A percentile compares a stretch with the other conserved stretches of the same genome.
Evolutionary conservation across 2,113 vertebrate genomes (phyloP).

Genomic region (Crotalus viridis): DNA sequence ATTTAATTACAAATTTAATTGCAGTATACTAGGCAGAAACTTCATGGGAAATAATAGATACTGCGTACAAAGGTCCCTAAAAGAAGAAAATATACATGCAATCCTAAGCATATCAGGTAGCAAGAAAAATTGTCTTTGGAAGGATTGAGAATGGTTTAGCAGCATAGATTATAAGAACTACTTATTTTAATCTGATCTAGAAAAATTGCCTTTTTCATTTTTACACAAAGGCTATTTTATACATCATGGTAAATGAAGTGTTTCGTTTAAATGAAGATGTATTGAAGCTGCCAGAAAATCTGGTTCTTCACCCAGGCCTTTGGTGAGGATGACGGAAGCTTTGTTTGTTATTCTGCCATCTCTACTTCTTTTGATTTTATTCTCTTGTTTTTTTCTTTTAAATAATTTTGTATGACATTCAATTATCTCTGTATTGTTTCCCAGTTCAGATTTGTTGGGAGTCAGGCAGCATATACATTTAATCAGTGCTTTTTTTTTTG

Average conservation of each 20-base stretch:
- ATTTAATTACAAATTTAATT: background rate
- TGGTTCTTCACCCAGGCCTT: background rate
- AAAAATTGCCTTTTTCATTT: background rate
- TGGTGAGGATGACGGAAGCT: background rate
- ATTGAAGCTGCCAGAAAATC: background rate
- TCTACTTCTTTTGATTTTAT: background rate
- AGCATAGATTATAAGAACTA: background rate
- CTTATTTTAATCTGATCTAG: background rate
- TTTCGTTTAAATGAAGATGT: background rate
- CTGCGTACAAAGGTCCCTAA: background rate
- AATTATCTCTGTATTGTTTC: too few relatives aligned
- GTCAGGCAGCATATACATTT: too few relatives aligned
- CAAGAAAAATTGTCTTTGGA: background rate
- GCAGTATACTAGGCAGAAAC: background rate
- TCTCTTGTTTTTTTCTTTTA: background rate
- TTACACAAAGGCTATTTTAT: background rate
- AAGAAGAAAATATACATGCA: background rate
- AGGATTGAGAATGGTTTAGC: background rate
- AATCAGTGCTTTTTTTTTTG: too few relatives aligned
- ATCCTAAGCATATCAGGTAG: background rate
- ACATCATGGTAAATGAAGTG: background rate
- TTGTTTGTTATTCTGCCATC: background rate
- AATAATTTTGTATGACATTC: too few relatives aligned
- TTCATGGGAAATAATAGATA: background rate
- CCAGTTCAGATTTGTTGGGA: too few relatives aligned